These are phyloP conservation scores for Pomacea maculata DNA, from an alignment of 1,140 invertebrate species.

Conservation along the genomic window DNA sequence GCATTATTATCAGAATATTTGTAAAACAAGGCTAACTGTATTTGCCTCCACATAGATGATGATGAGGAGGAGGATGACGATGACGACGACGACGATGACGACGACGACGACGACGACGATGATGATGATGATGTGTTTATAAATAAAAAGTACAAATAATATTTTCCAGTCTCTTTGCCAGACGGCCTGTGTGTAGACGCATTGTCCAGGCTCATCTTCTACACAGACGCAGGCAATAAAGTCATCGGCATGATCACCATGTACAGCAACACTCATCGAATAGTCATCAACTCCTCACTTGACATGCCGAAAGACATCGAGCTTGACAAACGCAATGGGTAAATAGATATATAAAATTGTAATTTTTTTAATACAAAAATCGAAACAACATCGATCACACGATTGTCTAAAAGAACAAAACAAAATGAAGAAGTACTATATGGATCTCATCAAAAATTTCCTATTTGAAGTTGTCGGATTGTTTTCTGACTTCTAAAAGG, in stretches of 20 bases:
- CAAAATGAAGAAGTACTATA: too few relatives aligned
- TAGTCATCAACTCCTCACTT: constrained; percentile 81
- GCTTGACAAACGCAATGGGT: constrained; percentile 77
- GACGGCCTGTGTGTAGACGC: constrained; percentile 51
- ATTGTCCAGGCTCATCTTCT: constrained; percentile 41
- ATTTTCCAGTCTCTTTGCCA: neutral
- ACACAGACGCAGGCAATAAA: constrained; percentile 51
- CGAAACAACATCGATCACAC: too few relatives aligned
- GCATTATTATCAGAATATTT: neutral
- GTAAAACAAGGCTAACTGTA: neutral
- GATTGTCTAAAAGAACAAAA: too few relatives aligned
- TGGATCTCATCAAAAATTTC: too few relatives aligned
- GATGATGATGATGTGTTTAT: neutral
- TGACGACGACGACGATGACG: too few relatives aligned
- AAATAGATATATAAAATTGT: neutral
- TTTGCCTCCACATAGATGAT: too few relatives aligned
- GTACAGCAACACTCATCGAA: constrained; percentile 68
- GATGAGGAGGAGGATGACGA: too few relatives aligned
- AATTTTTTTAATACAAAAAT: too few relatives aligned
- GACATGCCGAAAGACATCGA: constrained; percentile 95
- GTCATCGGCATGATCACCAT: constrained; percentile 41
- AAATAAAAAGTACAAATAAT: neutral
- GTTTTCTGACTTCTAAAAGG: too few relatives aligned
- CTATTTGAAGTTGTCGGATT: too few relatives aligned
- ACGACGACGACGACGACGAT: neutral